These are phyloP conservation scores for Catostomus latipinnis DNA, from an alignment of 2,797 vertebrate species.

Conservation along the genomic window DNA sequence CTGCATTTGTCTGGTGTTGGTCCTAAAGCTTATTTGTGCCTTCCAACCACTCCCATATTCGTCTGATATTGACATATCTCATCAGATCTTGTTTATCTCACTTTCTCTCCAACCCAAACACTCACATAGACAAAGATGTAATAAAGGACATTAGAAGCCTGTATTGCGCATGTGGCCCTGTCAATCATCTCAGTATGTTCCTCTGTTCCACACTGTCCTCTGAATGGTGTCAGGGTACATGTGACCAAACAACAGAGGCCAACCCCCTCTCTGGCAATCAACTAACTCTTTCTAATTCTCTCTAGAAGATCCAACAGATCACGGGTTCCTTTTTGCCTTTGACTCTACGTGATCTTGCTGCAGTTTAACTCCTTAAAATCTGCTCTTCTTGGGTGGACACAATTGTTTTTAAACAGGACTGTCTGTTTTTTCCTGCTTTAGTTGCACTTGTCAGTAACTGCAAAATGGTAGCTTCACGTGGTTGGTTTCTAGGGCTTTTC, in stretches of 20 bases:
- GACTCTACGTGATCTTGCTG: neutral
- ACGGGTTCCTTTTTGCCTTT: neutral
- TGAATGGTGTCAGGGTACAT: slow-evolving; percentile 33
- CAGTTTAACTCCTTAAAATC: neutral
- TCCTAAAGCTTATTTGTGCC: neutral
- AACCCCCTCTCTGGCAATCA: slow-evolving; percentile 22
- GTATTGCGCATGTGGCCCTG: slow-evolving; percentile 77
- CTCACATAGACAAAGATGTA: slow-evolving; percentile 18
- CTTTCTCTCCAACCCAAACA: slow-evolving; percentile 7
- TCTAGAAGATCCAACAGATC: neutral
- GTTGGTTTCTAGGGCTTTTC: slow-evolving; percentile 71
- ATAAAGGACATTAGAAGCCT: slow-evolving; percentile 69
- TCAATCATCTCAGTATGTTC: slow-evolving; percentile 70
- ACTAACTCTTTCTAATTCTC: neutral
- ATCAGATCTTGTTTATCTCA: neutral
- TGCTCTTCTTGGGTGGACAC: slow-evolving; percentile 15
- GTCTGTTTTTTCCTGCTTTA: slow-evolving; percentile 26
- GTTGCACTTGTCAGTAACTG: neutral
- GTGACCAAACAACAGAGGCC: slow-evolving; percentile 30
- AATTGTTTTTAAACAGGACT: neutral
- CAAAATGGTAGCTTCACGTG: slow-evolving; percentile 71
- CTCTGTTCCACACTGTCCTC: slow-evolving; percentile 47
- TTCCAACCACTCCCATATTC: neutral
- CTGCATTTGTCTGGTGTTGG: neutral
- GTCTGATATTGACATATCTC: neutral